Evolutionary conservation across 1,140 invertebrate species (phyloP).

Genomic region (Drosophila lacteicornis): DNA sequence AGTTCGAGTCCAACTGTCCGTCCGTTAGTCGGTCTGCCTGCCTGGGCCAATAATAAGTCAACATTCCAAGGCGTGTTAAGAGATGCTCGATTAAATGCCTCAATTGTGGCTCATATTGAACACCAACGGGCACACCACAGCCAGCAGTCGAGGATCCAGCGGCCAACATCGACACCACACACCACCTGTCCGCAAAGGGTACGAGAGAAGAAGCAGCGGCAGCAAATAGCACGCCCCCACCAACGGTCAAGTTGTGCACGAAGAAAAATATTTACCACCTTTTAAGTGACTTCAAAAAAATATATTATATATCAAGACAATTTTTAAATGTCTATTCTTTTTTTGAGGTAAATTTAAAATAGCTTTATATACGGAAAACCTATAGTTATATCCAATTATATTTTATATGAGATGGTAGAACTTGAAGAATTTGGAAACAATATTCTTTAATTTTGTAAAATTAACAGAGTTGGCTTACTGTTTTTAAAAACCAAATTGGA

Average conservation of each 20-base stretch:
- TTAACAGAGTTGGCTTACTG: too few relatives aligned
- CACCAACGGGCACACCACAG: conserved; percentile 65
- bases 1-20: conserved; percentile 21
- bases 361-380: neutral
- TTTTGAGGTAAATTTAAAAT: too few relatives aligned
- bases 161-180: conserved; percentile 79
- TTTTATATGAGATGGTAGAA: neutral
- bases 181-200: conserved; percentile 74
- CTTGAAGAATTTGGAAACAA: too few relatives aligned
- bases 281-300: neutral
- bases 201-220: conserved; percentile 51
- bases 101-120: conserved; percentile 84
- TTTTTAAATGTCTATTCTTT: neutral
- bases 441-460: too few relatives aligned
- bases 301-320: neutral
- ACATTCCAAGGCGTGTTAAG: conserved; percentile 83
- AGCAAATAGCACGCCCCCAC: conserved; percentile 79
- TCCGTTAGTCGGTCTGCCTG: conserved; percentile 40
- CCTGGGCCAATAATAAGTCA: conserved; percentile 81
- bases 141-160: conserved; percentile 51
- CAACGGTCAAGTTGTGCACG: conserved; percentile 69
- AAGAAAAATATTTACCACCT: neutral
- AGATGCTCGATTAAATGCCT: conserved; percentile 84
- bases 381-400: too few relatives aligned
- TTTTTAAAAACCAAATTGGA: too few relatives aligned